Percentiles rank a stretch among this genome's conserved stretches.
Conservation (phyloP, 2,797 vertebrate genomes). For the Galaxias olidus region DNA sequence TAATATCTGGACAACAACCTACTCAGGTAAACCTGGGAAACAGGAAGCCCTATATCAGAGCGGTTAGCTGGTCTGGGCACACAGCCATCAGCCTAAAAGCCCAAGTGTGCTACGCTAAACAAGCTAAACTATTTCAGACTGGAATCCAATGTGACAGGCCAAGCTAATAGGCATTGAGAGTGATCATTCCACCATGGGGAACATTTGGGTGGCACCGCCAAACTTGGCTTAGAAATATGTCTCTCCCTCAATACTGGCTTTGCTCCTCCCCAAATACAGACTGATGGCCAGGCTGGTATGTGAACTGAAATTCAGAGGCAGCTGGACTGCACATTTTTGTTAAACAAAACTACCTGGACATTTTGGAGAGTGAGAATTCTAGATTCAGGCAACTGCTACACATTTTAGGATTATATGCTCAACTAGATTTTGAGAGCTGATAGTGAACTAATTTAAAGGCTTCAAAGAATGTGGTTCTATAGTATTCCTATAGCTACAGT, state of each 20-base stretch:
- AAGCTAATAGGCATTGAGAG: conserved; percentile 55
- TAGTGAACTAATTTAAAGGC: too few species aligned
- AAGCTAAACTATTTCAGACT: conserved; percentile 49
- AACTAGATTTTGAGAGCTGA: too few species aligned
- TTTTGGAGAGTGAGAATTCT: neutral
- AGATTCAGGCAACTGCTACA: neutral
- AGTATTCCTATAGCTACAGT: too few species aligned
- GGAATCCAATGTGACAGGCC: conserved; percentile 61
- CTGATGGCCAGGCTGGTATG: neutral
- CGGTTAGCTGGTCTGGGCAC: conserved; percentile 32
- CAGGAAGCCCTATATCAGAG: conserved; percentile 6
- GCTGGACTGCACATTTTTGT: conserved; percentile 1
- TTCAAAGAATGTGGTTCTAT: too few species aligned
- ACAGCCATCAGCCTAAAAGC: conserved; percentile 44
- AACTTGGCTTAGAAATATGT: conserved; percentile 2
- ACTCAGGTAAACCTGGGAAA: conserved; percentile 7
- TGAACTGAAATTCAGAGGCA: neutral
- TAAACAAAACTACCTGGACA: neutral
- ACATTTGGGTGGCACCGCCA: conserved; percentile 37
- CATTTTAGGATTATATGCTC: neutral
- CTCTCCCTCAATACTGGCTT: neutral
- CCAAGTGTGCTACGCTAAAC: conserved; percentile 30
- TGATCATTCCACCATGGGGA: conserved; percentile 53
- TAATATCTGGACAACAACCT: conserved; percentile 17
- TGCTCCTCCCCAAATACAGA: neutral